phyloP scores from a whole-genome alignment of 37 sponge, comb jelly and placozoan species.

The Lycopodina hypogea region DNA sequence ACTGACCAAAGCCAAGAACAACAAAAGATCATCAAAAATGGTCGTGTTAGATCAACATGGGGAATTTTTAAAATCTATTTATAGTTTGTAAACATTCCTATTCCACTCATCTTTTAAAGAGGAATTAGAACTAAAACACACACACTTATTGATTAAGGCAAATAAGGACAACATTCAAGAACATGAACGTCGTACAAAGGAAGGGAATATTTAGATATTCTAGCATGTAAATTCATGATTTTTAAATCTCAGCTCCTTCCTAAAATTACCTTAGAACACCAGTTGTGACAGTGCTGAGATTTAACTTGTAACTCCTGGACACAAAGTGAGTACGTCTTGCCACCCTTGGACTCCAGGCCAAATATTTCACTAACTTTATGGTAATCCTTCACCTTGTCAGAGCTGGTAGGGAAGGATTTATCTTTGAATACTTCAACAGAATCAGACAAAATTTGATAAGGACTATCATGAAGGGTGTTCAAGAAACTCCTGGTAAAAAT shows the following conservation, averaged over 20 bases:
- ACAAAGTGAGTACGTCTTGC: slow-evolving; percentile 4
- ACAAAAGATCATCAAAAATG: no score
- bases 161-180: no score
- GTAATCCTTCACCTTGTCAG: neutral
- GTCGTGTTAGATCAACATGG: no score
- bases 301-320: slow-evolving; percentile 27
- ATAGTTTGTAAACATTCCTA: no score
- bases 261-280: slow-evolving; percentile 27
- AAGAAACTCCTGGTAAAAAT: slow-evolving; percentile 46
- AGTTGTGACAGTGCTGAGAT: slow-evolving; percentile 23
- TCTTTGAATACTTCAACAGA: slow-evolving; percentile 15
- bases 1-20: no score
- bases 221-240: neutral
- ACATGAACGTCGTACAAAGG: no score
- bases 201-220: no score
- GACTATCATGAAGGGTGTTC: neutral
- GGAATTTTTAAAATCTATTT: no score
- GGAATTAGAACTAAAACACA: no score
- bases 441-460: neutral
- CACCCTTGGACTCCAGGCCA: neutral
- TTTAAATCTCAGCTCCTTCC: neutral
- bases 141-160: no score
- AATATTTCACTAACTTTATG: slow-evolving; percentile 13
- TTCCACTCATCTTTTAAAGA: no score
- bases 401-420: slow-evolving; percentile 12